Evolutionary conservation across 2,888 invertebrate species (phyloP).

Genomic region (Drosophila kambysellisi): DNA sequence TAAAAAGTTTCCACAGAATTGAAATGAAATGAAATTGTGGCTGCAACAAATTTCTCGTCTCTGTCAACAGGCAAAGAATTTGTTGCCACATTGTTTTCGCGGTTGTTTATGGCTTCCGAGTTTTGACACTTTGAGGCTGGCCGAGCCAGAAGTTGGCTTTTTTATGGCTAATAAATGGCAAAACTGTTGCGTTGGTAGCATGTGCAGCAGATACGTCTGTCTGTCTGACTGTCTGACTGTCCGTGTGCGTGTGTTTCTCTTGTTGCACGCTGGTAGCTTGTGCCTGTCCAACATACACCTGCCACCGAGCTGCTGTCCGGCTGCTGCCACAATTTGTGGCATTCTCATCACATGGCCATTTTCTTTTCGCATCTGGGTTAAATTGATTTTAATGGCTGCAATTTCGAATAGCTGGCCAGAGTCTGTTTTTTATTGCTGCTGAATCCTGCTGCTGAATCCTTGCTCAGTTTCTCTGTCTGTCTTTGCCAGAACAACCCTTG

Average conservation of each 20-base stretch:
- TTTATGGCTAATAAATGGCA: constrained; percentile 68
- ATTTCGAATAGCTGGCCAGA: constrained; percentile 17
- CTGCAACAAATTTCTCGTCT: constrained; percentile 34
- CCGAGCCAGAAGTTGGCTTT: constrained; percentile 30
- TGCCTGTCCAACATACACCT: constrained; percentile 7
- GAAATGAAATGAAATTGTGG: background rate
- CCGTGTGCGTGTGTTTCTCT: background rate
- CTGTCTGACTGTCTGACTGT: constrained; percentile 47
- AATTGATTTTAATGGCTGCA: constrained; percentile 60
- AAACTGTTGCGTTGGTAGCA: constrained; percentile 56
- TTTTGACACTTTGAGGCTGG: constrained; percentile 60
- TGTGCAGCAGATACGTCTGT: constrained; percentile 67
- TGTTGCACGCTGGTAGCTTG: background rate
- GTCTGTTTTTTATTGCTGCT: constrained; percentile 12
- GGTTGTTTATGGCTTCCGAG: constrained; percentile 45
- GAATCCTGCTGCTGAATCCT: constrained; percentile 9
- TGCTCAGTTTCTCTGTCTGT: constrained; percentile 24
- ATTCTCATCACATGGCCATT: constrained; percentile 32
- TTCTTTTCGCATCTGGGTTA: constrained; percentile 23
- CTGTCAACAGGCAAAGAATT: constrained; percentile 32
- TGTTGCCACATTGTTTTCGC: constrained; percentile 20
- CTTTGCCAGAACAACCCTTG: constrained; percentile 20
- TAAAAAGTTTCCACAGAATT: background rate
- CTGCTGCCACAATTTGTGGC: constrained; percentile 31
- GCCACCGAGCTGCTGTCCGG: constrained; percentile 24